Conservation (phyloP, 1,140 invertebrate species). For the Littorina saxatilis region DNA sequence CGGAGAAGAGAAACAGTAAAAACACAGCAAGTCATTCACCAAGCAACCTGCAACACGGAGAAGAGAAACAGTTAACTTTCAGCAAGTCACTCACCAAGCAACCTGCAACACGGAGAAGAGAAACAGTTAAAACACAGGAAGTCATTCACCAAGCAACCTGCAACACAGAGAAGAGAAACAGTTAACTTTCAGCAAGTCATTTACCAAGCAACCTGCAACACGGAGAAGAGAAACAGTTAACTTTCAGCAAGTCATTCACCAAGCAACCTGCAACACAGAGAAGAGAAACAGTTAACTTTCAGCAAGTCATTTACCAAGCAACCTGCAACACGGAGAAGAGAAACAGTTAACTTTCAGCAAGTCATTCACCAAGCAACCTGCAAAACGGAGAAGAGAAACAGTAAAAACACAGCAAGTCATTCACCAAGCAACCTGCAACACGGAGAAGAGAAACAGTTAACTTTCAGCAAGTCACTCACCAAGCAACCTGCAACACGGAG, state of each 20-base stretch:
- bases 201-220: not conserved
- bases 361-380: too few species aligned
- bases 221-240: not conserved
- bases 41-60: conserved; percentile 8
- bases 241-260: not conserved
- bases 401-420: too few species aligned
- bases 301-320: not conserved
- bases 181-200: not conserved
- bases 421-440: too few species aligned
- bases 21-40: conserved; percentile 33
- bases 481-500: too few species aligned
- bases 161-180: not conserved
- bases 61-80: conserved; percentile 8
- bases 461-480: too few species aligned
- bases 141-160: not conserved
- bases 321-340: not conserved
- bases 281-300: not conserved
- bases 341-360: too few species aligned
- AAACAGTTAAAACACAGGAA: not conserved
- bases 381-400: too few species aligned
- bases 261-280: not conserved
- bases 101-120: not conserved
- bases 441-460: too few species aligned
- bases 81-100: conserved; percentile 32
- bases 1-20: not conserved